Evolutionary conservation across 2,113 vertebrate species (phyloP), one percentile per base, ranked within the genome.

Genomic region (Corapipo altera): DNA sequence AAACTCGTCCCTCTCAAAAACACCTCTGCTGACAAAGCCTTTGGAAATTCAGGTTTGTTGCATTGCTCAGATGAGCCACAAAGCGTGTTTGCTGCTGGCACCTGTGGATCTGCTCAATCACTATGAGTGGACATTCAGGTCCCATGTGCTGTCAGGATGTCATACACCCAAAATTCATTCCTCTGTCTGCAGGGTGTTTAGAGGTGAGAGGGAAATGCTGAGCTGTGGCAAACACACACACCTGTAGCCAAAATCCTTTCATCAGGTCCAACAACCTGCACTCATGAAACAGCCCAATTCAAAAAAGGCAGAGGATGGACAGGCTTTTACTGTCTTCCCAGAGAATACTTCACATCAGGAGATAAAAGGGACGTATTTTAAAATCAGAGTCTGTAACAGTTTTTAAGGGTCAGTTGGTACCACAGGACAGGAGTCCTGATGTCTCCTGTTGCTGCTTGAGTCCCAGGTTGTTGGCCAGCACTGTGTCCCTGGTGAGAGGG

Each of bases 371-470:
- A 3, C 7, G 20, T 8, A 22, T 37, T 74, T 37, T 7, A 6
- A 24, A 75, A n/a, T 7, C 26, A 58, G 32, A 48, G 21, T 4
- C 26, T 24, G 0, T 22, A 39, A 1, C 3, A 62, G n/a, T 2
- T 30, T 48, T 33, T 9, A 35, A 14, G 55, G 52, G 55, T 28
- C 4, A 1, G 5, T 3, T 12, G 20, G 65, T 6, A 22, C n/a
- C 17, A 0, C 2, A 58, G 46, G 46, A 33, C 44, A 17, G 30
- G 8, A n/a, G 37, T 13, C 15, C 43, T 67, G 64, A 6, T 33
- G 37, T n/a, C 17, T 46, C 12, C 67, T n/a, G n/a, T 1, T 28
- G 12, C n/a, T 44, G 14, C 3, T 9, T 1, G 7, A 61, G 61
- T 24, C 44, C 41, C 51, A 30, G 71, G 46, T 22, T 28, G 26